Evolutionary conservation across 2,888 invertebrate species (phyloP).

Genomic region (Andrena fulva): DNA sequence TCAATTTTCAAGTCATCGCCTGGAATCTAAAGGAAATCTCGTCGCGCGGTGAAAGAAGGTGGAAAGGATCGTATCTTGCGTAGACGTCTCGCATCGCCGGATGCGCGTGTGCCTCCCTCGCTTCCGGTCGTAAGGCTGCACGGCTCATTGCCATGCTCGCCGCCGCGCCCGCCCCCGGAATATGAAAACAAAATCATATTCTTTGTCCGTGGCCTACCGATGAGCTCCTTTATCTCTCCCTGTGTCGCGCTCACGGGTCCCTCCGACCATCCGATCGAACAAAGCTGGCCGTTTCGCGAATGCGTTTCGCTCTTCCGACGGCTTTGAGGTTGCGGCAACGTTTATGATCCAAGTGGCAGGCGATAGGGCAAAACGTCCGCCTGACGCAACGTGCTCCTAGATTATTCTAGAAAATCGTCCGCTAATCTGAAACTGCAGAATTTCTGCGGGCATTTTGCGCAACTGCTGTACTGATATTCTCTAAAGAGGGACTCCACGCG

Average conservation of each 20-base stretch:
- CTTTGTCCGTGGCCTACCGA: slow-evolving; percentile 72
- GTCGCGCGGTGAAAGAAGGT: slow-evolving; percentile 53
- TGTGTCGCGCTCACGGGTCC: slow-evolving; percentile 6
- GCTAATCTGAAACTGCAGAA: slow-evolving; percentile 15
- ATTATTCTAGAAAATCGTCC: not conserved
- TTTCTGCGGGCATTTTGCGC: slow-evolving; percentile 56
- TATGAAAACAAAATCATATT: slow-evolving; percentile 82
- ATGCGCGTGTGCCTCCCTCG: slow-evolving; percentile 80
- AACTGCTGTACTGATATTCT: slow-evolving; percentile 22
- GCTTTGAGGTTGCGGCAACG: not conserved
- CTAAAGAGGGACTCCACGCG: not conserved
- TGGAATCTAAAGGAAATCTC: slow-evolving; percentile 49
- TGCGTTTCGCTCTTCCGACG: not conserved
- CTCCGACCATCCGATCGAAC: slow-evolving; percentile 23
- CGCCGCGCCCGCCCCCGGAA: slow-evolving; percentile 77
- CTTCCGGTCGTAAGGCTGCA: slow-evolving; percentile 76
- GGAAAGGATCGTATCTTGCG: slow-evolving; percentile 66
- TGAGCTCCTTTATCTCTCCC: slow-evolving; percentile 58
- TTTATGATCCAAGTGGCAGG: not conserved
- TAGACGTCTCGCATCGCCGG: slow-evolving; percentile 78
- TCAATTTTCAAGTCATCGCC: slow-evolving; percentile 42
- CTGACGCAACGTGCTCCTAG: slow-evolving; percentile 6
- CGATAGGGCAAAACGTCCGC: not conserved
- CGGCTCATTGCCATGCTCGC: slow-evolving; percentile 78
- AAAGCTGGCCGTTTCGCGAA: not conserved